These are phyloP conservation scores for Hydractinia symbiolongicarpus DNA, from an alignment of 30 jellyfish, hydroid and myxozoan species.

Conservation along the genomic window DNA sequence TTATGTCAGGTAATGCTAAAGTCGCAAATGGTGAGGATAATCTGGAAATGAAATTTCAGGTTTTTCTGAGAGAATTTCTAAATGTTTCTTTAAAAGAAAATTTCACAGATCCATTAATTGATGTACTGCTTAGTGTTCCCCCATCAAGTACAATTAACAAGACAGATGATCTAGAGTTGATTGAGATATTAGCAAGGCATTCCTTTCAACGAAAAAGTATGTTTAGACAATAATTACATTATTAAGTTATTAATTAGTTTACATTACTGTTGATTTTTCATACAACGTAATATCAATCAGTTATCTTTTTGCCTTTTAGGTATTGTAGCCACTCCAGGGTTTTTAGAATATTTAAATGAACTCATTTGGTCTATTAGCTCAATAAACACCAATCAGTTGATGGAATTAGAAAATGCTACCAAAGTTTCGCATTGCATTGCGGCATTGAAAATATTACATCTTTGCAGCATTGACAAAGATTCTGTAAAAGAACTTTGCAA, in stretches of 20 bases:
- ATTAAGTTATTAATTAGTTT: neutral
- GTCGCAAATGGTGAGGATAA: conserved; percentile 11
- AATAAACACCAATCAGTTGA: conserved; percentile 29
- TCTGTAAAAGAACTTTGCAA: conserved; percentile 14
- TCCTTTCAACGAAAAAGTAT: conserved; percentile 56
- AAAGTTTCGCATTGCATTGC: conserved; percentile 79
- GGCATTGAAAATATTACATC: conserved; percentile 71
- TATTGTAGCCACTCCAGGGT: conserved; percentile 56
- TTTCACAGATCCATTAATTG: conserved; percentile 55
- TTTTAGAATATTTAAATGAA: conserved; percentile 73
- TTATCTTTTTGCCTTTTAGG: conserved; percentile 21
- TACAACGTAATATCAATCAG: neutral
- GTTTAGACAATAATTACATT: neutral
- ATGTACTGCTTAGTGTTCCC: conserved; percentile 69
- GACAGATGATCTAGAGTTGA: conserved; percentile 61
- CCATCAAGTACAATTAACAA: conserved; percentile 66
- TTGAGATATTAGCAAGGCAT: conserved; percentile 72
- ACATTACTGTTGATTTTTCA: neutral
- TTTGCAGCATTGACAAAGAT: conserved; percentile 44
- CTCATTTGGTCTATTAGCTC: conserved; percentile 70
- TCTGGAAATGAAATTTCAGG: neutral
- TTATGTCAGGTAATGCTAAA: neutral
- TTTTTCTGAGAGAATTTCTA: conserved; percentile 5
- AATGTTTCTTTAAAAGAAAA: conserved; percentile 22
- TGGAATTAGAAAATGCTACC: conserved; percentile 39